Evolutionary conservation across 1,140 invertebrate genomes (phyloP).

Genomic region (Limonius californicus): DNA sequence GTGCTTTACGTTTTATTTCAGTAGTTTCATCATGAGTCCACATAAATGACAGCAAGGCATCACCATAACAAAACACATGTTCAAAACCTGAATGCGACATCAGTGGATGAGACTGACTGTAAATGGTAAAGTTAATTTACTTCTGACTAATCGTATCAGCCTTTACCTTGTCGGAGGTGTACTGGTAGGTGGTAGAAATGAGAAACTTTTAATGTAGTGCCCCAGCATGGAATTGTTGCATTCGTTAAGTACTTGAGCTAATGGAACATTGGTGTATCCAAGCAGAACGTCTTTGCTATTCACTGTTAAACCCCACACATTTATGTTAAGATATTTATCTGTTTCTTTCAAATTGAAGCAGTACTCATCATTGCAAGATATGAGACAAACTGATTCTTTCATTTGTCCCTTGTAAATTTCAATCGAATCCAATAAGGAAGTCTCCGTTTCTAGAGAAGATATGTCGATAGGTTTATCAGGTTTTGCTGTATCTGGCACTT

Average conservation of each 20-base stretch:
- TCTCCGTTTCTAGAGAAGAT: neutral
- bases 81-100: conserved; percentile 82
- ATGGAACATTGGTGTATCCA: conserved; percentile 76
- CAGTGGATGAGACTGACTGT: conserved; percentile 60
- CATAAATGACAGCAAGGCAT: conserved; percentile 79
- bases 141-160: no score
- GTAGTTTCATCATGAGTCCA: conserved; percentile 54
- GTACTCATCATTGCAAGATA: conserved; percentile 72
- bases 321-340: conserved; percentile 76
- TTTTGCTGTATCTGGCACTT: neutral
- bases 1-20: conserved; percentile 41
- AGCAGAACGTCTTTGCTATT: conserved; percentile 58
- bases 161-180: conserved; percentile 55
- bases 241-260: conserved; percentile 70
- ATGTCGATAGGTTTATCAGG: neutral
- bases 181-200: conserved; percentile 67
- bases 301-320: conserved; percentile 61
- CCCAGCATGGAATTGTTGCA: conserved; percentile 77
- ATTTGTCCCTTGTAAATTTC: conserved; percentile 53
- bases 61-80: conserved; percentile 83
- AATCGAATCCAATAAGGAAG: neutral
- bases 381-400: conserved; percentile 48
- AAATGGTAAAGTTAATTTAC: no score
- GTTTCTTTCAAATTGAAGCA: conserved; percentile 65
- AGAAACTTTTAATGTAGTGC: conserved; percentile 71